Evolutionary conservation across 1,140 invertebrate species (phyloP), one percentile per base, ranked within the genome.

Genomic region (Maconellicoccus hirsutus): DNA sequence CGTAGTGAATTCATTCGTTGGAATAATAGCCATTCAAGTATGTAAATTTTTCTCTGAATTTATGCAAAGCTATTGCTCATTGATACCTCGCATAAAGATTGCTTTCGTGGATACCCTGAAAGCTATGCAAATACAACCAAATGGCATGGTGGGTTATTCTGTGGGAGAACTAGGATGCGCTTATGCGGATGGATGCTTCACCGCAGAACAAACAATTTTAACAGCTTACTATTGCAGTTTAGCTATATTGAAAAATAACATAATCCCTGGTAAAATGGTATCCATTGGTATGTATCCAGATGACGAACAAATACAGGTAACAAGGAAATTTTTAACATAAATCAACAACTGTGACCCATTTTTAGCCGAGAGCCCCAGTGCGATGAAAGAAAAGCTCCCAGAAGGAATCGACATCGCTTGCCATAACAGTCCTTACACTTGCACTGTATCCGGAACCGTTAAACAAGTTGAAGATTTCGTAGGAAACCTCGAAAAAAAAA

Each of bases 91-190:
- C n/a, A n/a, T n/a, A n/a, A n/a, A n/a, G n/a, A 88, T 96, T 74
- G 93, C 86, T 27, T 80, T 96, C 16, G 88, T 91, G 14, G 91
- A 96, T 78, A 76, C 92, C 0, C 77, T 96, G 26, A 83, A 79
- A 59, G 78, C 81, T 1, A 74, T 95, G 72, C 88, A 87, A 19
- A 83, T 96, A 19, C 83, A 87, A 72, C 86, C 87, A 2, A 90
- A 95, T 80, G 90, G 88, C 33, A 89, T 95, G 63, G 86, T 96
- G 76, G 93, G 86, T 3, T 92, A 95, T 78, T 94, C 92, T n/a
- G 90, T 91, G 0, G 91, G 91, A 23, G 90, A 93, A 80, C 78
- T 93, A 19, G 92, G 90, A 1, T 95, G 92, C 80, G 90, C 87
- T 19, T 96, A 96, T 82, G 91, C 90, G 39, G 93, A 95, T 80